Evolutionary conservation across 2,797 vertebrate genomes (phyloP), one percentile per base, ranked within the genome.

Genomic region (Cephalopachus bancanus): DNA sequence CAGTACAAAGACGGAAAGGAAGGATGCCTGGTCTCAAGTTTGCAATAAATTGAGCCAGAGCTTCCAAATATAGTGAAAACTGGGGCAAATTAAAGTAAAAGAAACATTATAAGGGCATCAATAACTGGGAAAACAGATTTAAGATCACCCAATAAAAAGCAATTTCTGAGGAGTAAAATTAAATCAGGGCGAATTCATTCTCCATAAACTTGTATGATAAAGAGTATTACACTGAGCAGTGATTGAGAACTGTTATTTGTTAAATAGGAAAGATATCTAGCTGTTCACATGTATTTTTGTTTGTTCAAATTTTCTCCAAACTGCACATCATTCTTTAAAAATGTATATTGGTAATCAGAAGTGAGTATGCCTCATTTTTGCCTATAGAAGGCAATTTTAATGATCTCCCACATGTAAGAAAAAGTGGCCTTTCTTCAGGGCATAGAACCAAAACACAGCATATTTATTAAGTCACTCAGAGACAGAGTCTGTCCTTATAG

Each of bases 301-400:
- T 53, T 67, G 28, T 60, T 96, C 53, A 37, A 4, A 44, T 81
- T 94, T 85, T 81, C 62, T 59, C 78, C 90, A 51, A 90, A 62
- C 28, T 64, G 1, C 62, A 59, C 10, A 30, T 53, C 28, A 15
- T 81, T 71, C 83, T 57, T 93, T 89, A 60, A 83, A 84, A 72
- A 51, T 37, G 51, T 71, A 90, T 93, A 28, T 6, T 64, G 55
- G 2, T 81, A 55, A 67, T 65, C 65, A 24, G 33, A 93, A 85
- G 65, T 85, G 16, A 71, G 44, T 57, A 49, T n/a, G 5, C 2
- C 76, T 75, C 37, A 0, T 19, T 74, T 81, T 11, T 80, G 81
- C 16, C 49, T 4, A 0, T 30, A 7, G 28, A 51, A 51, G 24
- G 7, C 5, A 37, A 62, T 79, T 88, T 88, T 91, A 92, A 76